Evolutionary conservation across 2,888 invertebrate species (phyloP), one percentile per base, ranked within the genome.

Genomic region (Drosophila affinis): DNA sequence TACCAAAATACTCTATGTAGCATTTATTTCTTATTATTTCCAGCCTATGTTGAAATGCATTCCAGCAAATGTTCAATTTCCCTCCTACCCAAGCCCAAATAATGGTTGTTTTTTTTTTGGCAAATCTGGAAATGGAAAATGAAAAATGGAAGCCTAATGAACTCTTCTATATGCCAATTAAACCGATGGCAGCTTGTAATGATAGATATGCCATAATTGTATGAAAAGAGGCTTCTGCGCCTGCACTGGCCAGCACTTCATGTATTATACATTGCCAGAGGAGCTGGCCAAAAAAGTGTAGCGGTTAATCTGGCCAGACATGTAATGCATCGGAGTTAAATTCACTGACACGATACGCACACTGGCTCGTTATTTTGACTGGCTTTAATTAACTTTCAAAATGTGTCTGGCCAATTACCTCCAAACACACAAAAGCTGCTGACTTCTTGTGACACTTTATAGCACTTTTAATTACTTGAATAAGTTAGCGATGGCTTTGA

Each of bases 141-240:
- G 14, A 14, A 14, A 39, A 72, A 72, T 72, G 39, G 48, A 12
- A 49, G n/a, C n/a, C 56, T 81, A 83, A 81, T 81, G 72, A 81
- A 75, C 68, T 78, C 81, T 81, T 78, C 81, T 81, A 81, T 81
- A 81, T 78, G 78, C 81, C 81, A 81, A 81, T 81, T 81, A 81
- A 68, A 27, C 9, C 62, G 21, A 48, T 62, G 44, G 54, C 55
- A 61, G 68, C 71, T 46, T 62, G 70, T 63, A 77, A 82, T 79
- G 77, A 79, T 73, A 59, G 64, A 61, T 61, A 65, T 47, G 21
- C 68, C 57, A 72, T 68, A 77, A 60, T 45, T 51, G 17, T 70
- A 54, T 53, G 52, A 68, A 78, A 60, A 18, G 51, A 45, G 56
- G 39, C 51, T 53, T 48, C 29, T 53, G 48, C 44, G 51, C 49